A percentile compares a stretch with the other conserved stretches of the same genome.
phyloP scores from a whole-genome alignment of 2,797 vertebrate species.

The Borostomias antarcticus region DNA sequence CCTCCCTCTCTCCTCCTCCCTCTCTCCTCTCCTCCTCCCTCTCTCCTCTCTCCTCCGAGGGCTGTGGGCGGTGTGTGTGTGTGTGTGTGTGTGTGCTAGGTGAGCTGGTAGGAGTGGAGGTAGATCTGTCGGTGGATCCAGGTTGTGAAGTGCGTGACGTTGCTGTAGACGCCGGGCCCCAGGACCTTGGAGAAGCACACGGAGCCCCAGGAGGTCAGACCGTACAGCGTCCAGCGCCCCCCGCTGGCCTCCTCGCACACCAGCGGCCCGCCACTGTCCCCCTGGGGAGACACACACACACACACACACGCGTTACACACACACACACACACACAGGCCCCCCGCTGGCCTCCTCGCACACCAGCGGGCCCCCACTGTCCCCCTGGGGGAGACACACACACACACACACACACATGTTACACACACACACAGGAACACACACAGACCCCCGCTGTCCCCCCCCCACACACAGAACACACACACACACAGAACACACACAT shows the following conservation, averaged over 20 bases:
- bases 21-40: neutral
- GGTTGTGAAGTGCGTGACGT: conserved; percentile 90
- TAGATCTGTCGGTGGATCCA: conserved; percentile 97
- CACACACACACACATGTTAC: no score
- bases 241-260: conserved; percentile 80
- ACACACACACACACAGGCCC: conserved; percentile 66
- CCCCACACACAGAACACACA: no score
- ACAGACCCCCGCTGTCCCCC: no score
- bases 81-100: conserved; percentile 49
- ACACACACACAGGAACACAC: no score
- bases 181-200: conserved; percentile 83
- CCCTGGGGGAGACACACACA: conserved; percentile 81
- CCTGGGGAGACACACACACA: conserved; percentile 71
- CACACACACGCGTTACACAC: conserved; percentile 55
- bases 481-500: no score
- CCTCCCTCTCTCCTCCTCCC: neutral
- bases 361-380: conserved; percentile 93
- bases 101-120: conserved; percentile 84
- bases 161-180: conserved; percentile 95
- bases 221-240: conserved; percentile 89
- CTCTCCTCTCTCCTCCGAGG: neutral
- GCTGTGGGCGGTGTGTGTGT: conserved; percentile 3
- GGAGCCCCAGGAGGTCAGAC: conserved; percentile 95
- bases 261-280: conserved; percentile 93
- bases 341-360: conserved; percentile 77